These are phyloP conservation scores for Ameiurus melas DNA, from an alignment of 2,113 vertebrate genomes.

Conservation along the genomic window DNA sequence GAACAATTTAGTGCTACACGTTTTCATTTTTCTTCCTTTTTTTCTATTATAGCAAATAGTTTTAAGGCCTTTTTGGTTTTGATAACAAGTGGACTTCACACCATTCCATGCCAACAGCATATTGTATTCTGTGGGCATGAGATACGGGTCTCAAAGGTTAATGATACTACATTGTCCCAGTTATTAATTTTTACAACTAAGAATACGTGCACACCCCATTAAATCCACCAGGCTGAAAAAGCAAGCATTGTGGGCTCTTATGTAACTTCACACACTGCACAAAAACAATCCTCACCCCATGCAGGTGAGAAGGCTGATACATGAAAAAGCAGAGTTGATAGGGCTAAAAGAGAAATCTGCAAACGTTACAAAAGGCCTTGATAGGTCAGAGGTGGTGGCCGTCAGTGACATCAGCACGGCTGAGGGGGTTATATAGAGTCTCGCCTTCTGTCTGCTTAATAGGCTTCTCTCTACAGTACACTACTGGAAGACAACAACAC, in stretches of 20 bases:
- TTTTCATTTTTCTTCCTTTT: neutral
- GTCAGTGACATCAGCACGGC: conserved; percentile 57
- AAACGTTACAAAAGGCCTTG: conserved; percentile 51
- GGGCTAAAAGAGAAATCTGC: neutral
- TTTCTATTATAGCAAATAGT: neutral
- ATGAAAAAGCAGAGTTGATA: conserved; percentile 7
- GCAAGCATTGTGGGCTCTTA: neutral
- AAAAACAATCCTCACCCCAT: conserved; percentile 27
- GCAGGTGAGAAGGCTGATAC: conserved; percentile 5
- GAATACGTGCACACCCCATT: neutral
- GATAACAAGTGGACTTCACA: conserved; percentile 41
- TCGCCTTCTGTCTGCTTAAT: conserved; percentile 16
- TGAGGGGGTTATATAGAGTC: conserved; percentile 63
- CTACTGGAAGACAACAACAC: conserved; percentile 48
- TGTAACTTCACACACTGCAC: conserved; percentile 5
- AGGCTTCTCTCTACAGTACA: conserved; percentile 33
- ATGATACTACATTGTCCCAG: neutral
- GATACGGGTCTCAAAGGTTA: conserved; percentile 37
- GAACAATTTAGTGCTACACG: neutral
- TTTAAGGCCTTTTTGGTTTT: neutral
- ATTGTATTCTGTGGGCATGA: neutral
- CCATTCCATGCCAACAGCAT: neutral
- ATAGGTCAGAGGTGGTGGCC: conserved; percentile 59
- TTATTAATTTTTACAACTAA: neutral
- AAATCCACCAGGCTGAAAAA: neutral